Evolutionary conservation across 2,113 vertebrate species (phyloP).

Genomic region (Poeciliopsis retropinna): DNA sequence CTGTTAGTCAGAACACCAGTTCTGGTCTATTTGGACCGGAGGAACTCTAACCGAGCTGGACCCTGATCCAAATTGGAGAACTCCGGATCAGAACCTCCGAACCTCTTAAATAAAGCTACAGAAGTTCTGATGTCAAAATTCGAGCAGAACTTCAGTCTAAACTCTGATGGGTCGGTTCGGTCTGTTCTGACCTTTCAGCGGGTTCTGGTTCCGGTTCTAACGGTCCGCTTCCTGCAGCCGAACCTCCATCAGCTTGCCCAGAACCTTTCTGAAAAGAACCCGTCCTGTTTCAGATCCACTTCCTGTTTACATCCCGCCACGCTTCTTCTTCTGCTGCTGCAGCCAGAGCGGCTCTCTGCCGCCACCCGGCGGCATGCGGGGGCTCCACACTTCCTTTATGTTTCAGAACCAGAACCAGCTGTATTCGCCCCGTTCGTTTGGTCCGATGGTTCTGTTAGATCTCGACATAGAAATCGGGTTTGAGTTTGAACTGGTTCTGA

Average conservation of each 20-base stretch:
- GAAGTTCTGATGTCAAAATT: not conserved
- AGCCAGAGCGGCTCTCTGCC: not conserved
- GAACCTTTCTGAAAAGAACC: not conserved
- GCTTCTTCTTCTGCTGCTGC: not conserved
- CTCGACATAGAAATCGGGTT: no score
- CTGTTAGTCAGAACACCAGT: no score
- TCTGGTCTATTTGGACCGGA: no score
- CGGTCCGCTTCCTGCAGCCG: not conserved
- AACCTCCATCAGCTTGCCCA: not conserved
- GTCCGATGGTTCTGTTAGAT: no score
- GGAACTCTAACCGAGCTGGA: no score
- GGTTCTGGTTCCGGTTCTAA: not conserved
- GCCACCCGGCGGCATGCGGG: not conserved
- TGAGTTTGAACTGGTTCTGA: no score
- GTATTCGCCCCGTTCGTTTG: no score
- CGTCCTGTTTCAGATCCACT: not conserved
- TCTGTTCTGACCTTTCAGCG: not conserved
- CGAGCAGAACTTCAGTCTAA: not conserved
- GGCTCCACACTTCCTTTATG: no score
- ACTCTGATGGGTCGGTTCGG: no score
- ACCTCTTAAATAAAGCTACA: not conserved
- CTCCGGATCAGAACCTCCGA: no score
- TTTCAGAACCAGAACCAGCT: no score
- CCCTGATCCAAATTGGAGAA: no score
- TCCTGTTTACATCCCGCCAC: not conserved